These are phyloP conservation scores for Macrotis lagotis DNA, from an alignment of 2,113 vertebrate genomes.

Conservation along the genomic window DNA sequence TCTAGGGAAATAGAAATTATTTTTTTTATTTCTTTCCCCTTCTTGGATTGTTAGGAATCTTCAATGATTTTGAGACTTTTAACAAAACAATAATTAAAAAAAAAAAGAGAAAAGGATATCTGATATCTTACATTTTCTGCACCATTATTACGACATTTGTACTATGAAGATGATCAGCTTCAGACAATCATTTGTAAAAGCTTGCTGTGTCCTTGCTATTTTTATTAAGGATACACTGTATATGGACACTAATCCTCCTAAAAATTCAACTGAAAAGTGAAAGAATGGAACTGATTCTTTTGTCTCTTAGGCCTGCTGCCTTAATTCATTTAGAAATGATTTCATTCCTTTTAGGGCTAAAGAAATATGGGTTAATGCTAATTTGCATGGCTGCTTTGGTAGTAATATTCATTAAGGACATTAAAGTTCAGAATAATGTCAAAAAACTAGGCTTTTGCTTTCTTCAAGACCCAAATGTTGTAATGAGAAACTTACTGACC, in stretches of 20 bases:
- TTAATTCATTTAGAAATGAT: constrained; percentile 50
- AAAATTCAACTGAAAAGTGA: constrained; percentile 26
- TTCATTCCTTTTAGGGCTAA: constrained; percentile 33
- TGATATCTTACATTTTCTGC: background rate
- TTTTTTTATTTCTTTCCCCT: background rate
- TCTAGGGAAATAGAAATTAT: background rate
- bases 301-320: background rate
- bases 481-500: constrained; percentile 36
- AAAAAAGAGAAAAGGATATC: background rate
- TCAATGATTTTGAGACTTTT: background rate
- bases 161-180: background rate
- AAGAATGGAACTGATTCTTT: constrained; percentile 11
- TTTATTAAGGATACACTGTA: background rate
- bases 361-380: constrained; percentile 6
- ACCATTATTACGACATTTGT: background rate
- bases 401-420: constrained; percentile 4
- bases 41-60: background rate
- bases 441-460: background rate
- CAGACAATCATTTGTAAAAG: background rate
- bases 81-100: background rate
- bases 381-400: constrained; percentile 28
- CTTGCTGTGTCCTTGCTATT: background rate
- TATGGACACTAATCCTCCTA: background rate
- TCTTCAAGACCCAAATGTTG: background rate
- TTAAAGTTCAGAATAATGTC: background rate